Evolutionary conservation across 2,113 vertebrate genomes (phyloP), one percentile per base, ranked within the genome.

Genomic region (Cardinalis cardinalis): DNA sequence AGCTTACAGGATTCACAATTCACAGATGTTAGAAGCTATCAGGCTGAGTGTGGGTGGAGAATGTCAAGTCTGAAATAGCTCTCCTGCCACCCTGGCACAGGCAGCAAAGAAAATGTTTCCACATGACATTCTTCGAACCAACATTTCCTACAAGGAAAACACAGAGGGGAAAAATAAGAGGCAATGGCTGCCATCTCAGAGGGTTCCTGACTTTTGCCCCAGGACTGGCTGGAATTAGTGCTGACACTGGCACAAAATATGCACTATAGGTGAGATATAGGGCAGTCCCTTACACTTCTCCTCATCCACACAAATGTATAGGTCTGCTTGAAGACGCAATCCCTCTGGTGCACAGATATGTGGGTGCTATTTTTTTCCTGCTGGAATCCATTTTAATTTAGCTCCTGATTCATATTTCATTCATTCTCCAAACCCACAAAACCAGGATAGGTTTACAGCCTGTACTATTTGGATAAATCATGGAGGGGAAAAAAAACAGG

Each of bases 331-430:
- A 97, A 96, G 95, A 97, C 93, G 97, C 92, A 96, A 89, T 94
- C 95, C 94, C 96, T 91, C 93, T 97, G 97, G 98, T 97, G 94
- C 97, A 97, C 96, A 95, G 98, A 97, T 98, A 98, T 97, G 92
- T 94, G 76, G 89, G 94, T 90, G 97, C 98, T 97, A 98, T 98
- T 98, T 99, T 99, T 98, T 98, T 98, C 96, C 97, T 97, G 32
- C 93, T 98, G 97, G 98, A 98, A 98, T 98, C 96, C 89, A 96
- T 97, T 98, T 99, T 98, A 99, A 98, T 98, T 99, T 99, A 98
- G 98, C 97, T 94, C 96, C 96, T 99, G 98, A 99, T 98, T 99
- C 99, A 99, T 98, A 97, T 97, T 96, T 97, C 96, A 97, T 97
- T 98, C 97, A 98, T 98, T 98, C 97, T 96, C 94, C 92, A 97